Evolutionary conservation across 2,113 vertebrate species (phyloP).

Genomic region (Pholis gunnellus): DNA sequence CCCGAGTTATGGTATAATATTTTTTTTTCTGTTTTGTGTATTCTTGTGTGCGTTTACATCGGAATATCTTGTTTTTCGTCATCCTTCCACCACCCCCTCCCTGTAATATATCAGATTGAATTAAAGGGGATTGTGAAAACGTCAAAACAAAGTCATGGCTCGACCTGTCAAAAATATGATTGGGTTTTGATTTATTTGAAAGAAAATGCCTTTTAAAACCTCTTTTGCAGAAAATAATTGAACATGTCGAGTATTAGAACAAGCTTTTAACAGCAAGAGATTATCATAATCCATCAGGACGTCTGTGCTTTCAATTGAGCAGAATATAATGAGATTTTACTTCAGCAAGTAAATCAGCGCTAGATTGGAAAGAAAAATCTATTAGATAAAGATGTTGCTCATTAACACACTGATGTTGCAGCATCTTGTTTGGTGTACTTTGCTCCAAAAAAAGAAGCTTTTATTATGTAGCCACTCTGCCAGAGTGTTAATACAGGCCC

Average conservation of each 20-base stretch:
- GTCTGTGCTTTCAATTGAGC: conserved; percentile 3
- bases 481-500: neutral
- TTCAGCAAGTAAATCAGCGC: conserved; percentile 34
- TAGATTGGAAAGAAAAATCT: conserved; percentile 3
- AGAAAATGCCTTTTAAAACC: conserved; percentile 11
- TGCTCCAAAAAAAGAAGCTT: conserved; percentile 3
- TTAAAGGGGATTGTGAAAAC: conserved; percentile 22
- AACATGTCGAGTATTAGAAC: conserved; percentile 19
- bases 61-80: conserved; percentile 6
- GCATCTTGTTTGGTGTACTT: conserved; percentile 26
- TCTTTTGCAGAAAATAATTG: conserved; percentile 27
- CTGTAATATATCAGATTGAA: conserved; percentile 13
- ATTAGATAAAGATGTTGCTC: conserved; percentile 47
- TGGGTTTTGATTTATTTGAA: conserved; percentile 14
- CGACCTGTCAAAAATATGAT: conserved; percentile 17
- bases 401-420: conserved; percentile 49
- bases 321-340: conserved; percentile 43
- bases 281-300: conserved; percentile 11
- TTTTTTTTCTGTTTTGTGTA: neutral
- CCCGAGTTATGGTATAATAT: neutral
- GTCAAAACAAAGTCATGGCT: neutral
- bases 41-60: conserved; percentile 17
- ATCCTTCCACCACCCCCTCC: neutral
- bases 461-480: conserved; percentile 13
- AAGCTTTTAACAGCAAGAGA: conserved; percentile 20